phyloP scores from a whole-genome alignment of 2,113 vertebrate species.

The Perca schrenkii region DNA sequence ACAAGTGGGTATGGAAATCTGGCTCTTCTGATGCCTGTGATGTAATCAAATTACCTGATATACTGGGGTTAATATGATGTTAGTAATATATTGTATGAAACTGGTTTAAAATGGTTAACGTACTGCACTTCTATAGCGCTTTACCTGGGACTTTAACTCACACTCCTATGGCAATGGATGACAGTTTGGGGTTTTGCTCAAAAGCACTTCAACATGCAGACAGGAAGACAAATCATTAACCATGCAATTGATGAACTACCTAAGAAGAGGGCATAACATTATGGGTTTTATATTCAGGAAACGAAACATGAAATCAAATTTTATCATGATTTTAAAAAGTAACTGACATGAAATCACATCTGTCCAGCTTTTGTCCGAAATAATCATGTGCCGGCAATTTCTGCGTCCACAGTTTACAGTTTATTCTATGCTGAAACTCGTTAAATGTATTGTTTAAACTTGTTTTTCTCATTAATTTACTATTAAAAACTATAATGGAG shows the following conservation, averaged over 20 bases:
- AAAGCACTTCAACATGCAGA: background rate
- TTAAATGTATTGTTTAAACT: background rate
- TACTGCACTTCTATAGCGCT: background rate
- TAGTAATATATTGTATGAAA: background rate
- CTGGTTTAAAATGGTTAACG: background rate
- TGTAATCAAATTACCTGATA: background rate
- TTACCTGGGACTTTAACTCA: background rate
- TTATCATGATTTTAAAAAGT: background rate
- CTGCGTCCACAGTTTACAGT: background rate
- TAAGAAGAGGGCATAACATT: background rate
- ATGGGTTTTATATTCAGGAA: background rate
- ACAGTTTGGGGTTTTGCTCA: background rate
- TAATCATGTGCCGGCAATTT: background rate
- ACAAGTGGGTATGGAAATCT: rapidly evolving
- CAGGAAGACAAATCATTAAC: background rate
- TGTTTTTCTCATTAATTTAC: no score
- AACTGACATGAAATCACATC: background rate
- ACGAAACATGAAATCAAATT: background rate
- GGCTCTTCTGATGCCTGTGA: background rate
- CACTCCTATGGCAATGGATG: background rate
- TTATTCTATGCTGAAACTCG: background rate
- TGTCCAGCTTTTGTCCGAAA: background rate
- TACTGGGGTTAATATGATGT: background rate
- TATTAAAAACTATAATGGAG: no score
- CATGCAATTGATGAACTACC: background rate